Evolutionary conservation across 2,797 vertebrate genomes (phyloP).

Genomic region (Rhabdomys pumilio): DNA sequence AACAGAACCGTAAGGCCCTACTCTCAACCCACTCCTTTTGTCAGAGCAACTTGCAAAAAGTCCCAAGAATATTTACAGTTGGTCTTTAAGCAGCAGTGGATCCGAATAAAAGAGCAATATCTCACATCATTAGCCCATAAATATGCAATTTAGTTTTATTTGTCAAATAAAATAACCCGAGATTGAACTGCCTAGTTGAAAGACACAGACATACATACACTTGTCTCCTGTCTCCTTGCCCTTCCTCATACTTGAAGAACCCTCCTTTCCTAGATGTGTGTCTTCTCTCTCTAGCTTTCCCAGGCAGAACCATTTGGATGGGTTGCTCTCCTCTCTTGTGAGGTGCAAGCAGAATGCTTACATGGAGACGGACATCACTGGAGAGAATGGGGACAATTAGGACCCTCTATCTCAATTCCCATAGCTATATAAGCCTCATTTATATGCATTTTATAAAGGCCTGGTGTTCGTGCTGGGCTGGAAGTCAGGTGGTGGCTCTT

Average conservation of each 20-base stretch:
- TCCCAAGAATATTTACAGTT: constrained; percentile 74
- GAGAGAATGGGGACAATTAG: neutral
- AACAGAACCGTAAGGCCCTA: neutral
- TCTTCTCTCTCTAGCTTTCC: neutral
- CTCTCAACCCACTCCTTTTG: neutral
- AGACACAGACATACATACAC: constrained; percentile 73
- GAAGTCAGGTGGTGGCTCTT: neutral
- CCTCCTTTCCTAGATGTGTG: neutral
- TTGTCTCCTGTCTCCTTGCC: neutral
- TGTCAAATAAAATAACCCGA: constrained; percentile 80
- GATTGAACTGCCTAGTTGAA: constrained; percentile 77
- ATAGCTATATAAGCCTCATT: neutral
- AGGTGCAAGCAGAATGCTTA: neutral
- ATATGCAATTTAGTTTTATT: constrained; percentile 82
- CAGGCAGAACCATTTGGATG: neutral
- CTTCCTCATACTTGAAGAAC: neutral
- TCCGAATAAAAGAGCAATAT: constrained; percentile 76
- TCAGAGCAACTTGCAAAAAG: constrained; percentile 51
- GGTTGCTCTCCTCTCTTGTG: neutral
- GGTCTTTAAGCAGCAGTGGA: constrained; percentile 78
- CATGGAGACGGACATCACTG: neutral
- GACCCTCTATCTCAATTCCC: neutral
- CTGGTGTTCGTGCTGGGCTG: neutral
- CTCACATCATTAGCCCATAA: constrained; percentile 82
- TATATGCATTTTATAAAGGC: neutral